Base-by-base conservation (phyloP, 2,797 vertebrate genomes). In the Tympanoctomys barrerae region DNA sequence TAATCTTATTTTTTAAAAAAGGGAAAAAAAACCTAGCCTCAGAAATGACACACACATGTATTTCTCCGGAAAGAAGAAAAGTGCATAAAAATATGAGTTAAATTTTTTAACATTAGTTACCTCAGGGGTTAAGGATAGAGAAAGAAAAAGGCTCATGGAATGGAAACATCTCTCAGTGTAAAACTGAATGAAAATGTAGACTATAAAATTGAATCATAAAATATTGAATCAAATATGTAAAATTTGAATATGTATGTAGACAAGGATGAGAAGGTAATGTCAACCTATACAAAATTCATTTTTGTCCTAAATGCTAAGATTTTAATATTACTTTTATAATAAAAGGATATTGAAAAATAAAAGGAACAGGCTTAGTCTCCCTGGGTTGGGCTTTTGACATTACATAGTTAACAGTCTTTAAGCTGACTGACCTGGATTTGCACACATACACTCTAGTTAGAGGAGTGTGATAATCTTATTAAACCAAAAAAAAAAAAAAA, bases 231-330 rank as follows among this genome's bases (percentile, higher is more conserved):
- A 93, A 81, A 88, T 86, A 85, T 85, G 79, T 89, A 90, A 94
- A 96, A 94, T 80, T 57, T 89, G 68, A 93, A 80, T 94, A 91
- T 94, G 79, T 90, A 85, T 78, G 36, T 77, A 93, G 93, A 93
- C n/a, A 93, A 93, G n/a, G 46, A 80, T 90, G 64, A 94, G 78
- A 94, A 89, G 62, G 18, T 78, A 90, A 90, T 84, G 90, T 80
- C 71, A 88, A 85, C 49, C 89, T 87, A 92, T 11, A 90, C 90
- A 96, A 97, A 94, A 92, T 87, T 96, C 82, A 92, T 84, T 78
- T 82, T 94, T 89, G 33, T 91, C 92, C 84, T 90, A 84, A 90
- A 62, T 84, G 90, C 89, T 95, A 94, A 94, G 94, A 85, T 94
- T 97, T 94, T 94, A 96, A 78, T 88, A 81, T 81, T 89, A 88